Evolutionary conservation across 2,797 vertebrate species (phyloP).

Genomic region (Danio aesculapii): DNA sequence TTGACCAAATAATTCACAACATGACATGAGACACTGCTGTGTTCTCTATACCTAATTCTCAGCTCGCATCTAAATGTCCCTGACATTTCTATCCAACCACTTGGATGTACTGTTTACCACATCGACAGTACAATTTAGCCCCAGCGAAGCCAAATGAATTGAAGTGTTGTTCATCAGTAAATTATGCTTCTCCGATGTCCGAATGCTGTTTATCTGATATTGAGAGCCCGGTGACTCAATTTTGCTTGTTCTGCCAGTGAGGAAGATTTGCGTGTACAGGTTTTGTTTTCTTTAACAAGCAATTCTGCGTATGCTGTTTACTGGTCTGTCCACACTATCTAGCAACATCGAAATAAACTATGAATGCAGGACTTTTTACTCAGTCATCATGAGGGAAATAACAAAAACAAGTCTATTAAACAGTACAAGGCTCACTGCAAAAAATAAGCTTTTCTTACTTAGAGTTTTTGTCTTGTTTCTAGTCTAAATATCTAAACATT

Average conservation of each 20-base stretch:
- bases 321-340: neutral
- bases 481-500: too few species aligned
- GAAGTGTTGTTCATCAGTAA: slow-evolving; percentile 41
- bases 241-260: slow-evolving; percentile 3
- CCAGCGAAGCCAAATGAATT: slow-evolving; percentile 32
- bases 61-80: slow-evolving; percentile 37
- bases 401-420: too few species aligned
- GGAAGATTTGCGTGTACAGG: slow-evolving; percentile 1
- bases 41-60: slow-evolving; percentile 36
- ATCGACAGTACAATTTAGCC: slow-evolving; percentile 41
- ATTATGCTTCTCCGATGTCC: slow-evolving; percentile 24
- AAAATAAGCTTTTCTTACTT: too few species aligned
- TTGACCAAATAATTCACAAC: slow-evolving; percentile 41
- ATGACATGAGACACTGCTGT: slow-evolving; percentile 26
- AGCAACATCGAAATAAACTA: too few species aligned
- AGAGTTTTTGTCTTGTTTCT: too few species aligned
- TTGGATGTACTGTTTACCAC: slow-evolving; percentile 39
- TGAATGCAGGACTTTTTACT: too few species aligned
- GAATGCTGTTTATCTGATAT: slow-evolving; percentile 36
- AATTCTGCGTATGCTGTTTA: neutral
- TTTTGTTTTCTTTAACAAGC: neutral
- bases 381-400: too few species aligned
- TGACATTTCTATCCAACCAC: slow-evolving; percentile 44
- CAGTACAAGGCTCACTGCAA: too few species aligned
- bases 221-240: slow-evolving; percentile 20